Percentiles rank a stretch among this genome's conserved stretches.
Evolutionary conservation across 2,888 invertebrate genomes (phyloP).

Genomic region (Spodoptera littoralis): DNA sequence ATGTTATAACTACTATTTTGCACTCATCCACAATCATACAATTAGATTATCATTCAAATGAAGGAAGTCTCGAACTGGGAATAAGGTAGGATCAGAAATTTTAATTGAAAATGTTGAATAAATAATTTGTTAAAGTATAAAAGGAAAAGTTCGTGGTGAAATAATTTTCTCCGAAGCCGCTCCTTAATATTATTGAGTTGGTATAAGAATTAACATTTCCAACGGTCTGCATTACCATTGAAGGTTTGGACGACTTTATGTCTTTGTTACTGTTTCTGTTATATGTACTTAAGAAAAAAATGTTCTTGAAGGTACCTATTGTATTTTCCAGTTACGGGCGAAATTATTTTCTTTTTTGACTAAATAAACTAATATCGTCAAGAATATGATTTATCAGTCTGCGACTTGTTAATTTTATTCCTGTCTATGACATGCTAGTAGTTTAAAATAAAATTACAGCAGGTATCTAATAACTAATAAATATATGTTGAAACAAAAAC

Average conservation of each 20-base stretch:
- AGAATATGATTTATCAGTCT: too few relatives aligned
- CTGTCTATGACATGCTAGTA: too few relatives aligned
- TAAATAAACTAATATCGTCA: too few relatives aligned
- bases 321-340: too few relatives aligned
- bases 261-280: constrained; percentile 3
- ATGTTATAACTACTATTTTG: constrained; percentile 3
- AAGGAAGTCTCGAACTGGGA: constrained; percentile 46
- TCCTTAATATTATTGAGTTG: constrained; percentile 41
- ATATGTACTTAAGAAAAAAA: neutral
- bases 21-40: constrained; percentile 39
- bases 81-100: constrained; percentile 49
- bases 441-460: too few relatives aligned
- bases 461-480: too few relatives aligned
- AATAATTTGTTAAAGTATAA: constrained; percentile 42
- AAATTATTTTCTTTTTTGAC: too few relatives aligned
- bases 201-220: constrained; percentile 34
- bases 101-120: constrained; percentile 61
- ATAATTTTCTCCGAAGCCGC: constrained; percentile 40
- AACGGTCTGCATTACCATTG: constrained; percentile 10
- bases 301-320: too few relatives aligned
- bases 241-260: constrained; percentile 4
- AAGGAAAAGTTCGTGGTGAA: constrained; percentile 43
- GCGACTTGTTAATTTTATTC: too few relatives aligned
- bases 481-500: too few relatives aligned
- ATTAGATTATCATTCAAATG: constrained; percentile 66